These are phyloP conservation scores for Synaphobranchus kaupii DNA, from an alignment of 2,797 vertebrate genomes.

Conservation along the genomic window DNA sequence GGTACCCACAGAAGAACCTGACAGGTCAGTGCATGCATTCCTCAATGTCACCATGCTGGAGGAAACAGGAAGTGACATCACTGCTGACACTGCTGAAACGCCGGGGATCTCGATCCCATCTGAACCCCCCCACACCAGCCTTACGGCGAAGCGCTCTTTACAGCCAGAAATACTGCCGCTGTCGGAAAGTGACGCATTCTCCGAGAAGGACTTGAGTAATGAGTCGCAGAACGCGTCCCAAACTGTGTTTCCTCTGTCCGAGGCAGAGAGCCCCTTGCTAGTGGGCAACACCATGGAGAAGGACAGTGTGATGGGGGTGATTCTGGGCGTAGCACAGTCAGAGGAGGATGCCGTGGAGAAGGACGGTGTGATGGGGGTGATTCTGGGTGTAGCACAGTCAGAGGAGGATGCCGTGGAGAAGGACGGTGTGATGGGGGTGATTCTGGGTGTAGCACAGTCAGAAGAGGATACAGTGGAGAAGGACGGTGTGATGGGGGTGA, in stretches of 20 bases:
- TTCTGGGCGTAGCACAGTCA: slow-evolving; percentile 28
- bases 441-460: slow-evolving; percentile 28
- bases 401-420: slow-evolving; percentile 47
- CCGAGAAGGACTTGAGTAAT: slow-evolving; percentile 21
- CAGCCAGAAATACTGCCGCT: slow-evolving; percentile 38
- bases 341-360: slow-evolving; percentile 32
- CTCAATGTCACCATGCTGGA: neutral
- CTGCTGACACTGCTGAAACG: neutral
- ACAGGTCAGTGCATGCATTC: neutral
- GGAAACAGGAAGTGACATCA: slow-evolving; percentile 4
- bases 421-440: slow-evolving; percentile 19
- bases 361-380: slow-evolving; percentile 19
- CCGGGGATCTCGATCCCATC: neutral
- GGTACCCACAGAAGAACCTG: neutral
- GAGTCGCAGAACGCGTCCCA: neutral
- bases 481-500: slow-evolving; percentile 19
- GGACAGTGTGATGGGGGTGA: slow-evolving; percentile 19
- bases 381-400: slow-evolving; percentile 28
- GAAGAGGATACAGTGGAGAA: no score
- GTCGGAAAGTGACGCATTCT: slow-evolving; percentile 31
- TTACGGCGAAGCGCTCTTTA: slow-evolving; percentile 25
- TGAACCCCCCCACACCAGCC: neutral
- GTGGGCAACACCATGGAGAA: slow-evolving; percentile 55
- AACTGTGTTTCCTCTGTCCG: neutral
- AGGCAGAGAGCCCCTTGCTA: slow-evolving; percentile 45